A percentile compares a stretch with the other conserved stretches of the same genome.
Conservation (phyloP, 2,797 vertebrate genomes). For the Merluccius polli region DNA sequence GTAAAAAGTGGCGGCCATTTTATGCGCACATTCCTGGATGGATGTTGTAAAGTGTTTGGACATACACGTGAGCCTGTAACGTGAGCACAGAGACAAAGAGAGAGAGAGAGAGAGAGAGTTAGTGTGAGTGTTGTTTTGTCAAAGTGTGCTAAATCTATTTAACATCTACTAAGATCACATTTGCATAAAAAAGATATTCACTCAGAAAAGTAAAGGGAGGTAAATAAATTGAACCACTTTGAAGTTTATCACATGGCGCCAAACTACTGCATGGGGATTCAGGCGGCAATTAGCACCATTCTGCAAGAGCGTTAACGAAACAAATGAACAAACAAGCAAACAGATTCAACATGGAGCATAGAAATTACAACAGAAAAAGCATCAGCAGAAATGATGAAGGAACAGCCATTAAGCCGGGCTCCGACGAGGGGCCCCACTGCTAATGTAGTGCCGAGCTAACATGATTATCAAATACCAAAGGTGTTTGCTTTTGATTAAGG, state of each 20-base stretch:
- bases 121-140: background rate
- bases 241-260: too few relatives aligned
- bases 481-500: constrained; percentile 26
- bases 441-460: constrained; percentile 18
- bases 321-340: background rate
- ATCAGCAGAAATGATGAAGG: background rate
- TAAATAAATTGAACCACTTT: too few relatives aligned
- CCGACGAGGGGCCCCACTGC: background rate
- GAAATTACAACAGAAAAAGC: too few relatives aligned
- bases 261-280: background rate
- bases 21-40: constrained; percentile 6
- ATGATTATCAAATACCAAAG: constrained; percentile 36
- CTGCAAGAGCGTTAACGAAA: constrained; percentile 23
- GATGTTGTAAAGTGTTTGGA: constrained; percentile 7
- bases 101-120: background rate
- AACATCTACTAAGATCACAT: too few relatives aligned
- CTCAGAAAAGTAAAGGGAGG: too few relatives aligned
- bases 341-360: too few relatives aligned
- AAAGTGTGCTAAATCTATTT: too few relatives aligned
- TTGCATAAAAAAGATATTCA: background rate
- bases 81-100: background rate
- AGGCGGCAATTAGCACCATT: constrained; percentile 6
- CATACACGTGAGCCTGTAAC: background rate
- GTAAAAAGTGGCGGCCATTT: background rate
- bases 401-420: background rate